A percentile compares a stretch with the other conserved stretches of the same genome.
Evolutionary conservation across 2,888 invertebrate genomes (phyloP).

Genomic region (Mythimna impura): DNA sequence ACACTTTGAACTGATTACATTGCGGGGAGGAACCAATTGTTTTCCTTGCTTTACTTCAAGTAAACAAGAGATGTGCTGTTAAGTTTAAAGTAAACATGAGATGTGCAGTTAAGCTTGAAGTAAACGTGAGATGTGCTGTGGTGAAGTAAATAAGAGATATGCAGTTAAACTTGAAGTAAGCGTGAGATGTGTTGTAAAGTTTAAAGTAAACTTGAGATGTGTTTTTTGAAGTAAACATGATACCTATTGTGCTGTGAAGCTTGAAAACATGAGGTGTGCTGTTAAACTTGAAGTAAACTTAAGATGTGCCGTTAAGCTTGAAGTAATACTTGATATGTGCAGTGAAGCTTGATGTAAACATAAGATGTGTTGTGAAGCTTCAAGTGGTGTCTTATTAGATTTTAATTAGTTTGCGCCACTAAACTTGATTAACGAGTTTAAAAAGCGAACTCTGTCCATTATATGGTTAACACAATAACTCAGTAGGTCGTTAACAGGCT

Average conservation of each 20-base stretch:
- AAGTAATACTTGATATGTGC: too few relatives aligned
- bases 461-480: neutral
- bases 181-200: neutral
- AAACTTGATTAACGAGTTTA: neutral
- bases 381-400: neutral
- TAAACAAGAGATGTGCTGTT: neutral
- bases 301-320: too few relatives aligned
- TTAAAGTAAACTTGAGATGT: neutral
- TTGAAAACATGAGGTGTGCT: neutral
- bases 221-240: too few relatives aligned
- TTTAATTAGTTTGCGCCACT: neutral
- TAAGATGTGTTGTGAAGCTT: too few relatives aligned
- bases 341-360: too few relatives aligned
- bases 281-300: neutral
- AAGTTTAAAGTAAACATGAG: neutral
- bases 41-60: neutral
- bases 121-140: too few relatives aligned
- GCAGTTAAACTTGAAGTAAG: neutral
- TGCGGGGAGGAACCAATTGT: conserved; percentile 5
- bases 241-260: too few relatives aligned
- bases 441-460: neutral
- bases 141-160: too few relatives aligned
- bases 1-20: conserved; percentile 36
- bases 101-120: neutral
- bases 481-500: conserved; percentile 27